Evolutionary conservation across 2,113 vertebrate species (phyloP), one percentile per base, ranked within the genome.

Genomic region (Pygoscelis adeliae): DNA sequence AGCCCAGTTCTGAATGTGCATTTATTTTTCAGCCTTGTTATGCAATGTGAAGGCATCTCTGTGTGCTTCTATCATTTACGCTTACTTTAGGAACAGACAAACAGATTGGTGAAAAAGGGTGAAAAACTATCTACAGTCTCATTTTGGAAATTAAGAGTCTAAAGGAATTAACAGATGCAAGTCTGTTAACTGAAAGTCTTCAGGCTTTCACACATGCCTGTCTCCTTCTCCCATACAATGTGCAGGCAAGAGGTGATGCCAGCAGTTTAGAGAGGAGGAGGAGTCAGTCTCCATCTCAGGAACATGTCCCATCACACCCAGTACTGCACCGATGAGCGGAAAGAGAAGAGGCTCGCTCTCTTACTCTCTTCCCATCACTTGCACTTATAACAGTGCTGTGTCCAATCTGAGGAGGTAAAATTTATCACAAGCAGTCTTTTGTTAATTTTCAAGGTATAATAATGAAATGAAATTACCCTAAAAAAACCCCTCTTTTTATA

Each of bases 311-410:
- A 0, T 42, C 38, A 56, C 38, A 77, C 6, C 15, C 32, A 20
- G 40, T 8, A 44, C 13, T 52, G 81, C 52, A 63, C 13, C 0
- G 0, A 49, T 18, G 26, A 38, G 55, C 8, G 5, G 7, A 62
- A 23, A 80, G 30, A 55, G 66, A 70, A 44, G 7, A 44, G 47
- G 23, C 11, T 53, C 56, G 22, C 34, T 32, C 53, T 44, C n/a
- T 52, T 34, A 69, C 21, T 20, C 26, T 42, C 30, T 61, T 30
- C 13, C 47, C 10, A 53, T 7, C 42, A n/a, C 13, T 29, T 73
- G 78, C 53, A 38, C 27, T 50, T 3, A 0, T 79, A 61, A 83
- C 15, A 23, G 29, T 21, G n/a, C 59, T 27, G 13, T 50, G 49
- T 50, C 36, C 49, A 42, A 17, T 29, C 19, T 52, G 29, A 92